A percentile compares a stretch with the other conserved stretches of the same genome.
phyloP scores from a whole-genome alignment of 2,113 vertebrate species.

The Podarcis raffonei region DNA sequence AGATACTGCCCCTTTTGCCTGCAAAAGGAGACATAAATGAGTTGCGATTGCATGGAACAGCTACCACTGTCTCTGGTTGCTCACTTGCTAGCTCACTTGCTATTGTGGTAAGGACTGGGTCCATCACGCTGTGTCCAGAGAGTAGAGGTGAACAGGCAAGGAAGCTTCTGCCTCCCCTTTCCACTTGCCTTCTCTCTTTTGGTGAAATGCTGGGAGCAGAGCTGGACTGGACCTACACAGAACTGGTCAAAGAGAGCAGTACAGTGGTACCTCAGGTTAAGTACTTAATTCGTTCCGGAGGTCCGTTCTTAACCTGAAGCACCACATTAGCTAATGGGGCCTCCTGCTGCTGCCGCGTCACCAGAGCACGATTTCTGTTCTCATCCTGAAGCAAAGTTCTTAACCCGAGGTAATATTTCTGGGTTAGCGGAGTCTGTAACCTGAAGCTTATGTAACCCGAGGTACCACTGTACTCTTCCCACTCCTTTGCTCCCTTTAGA shows the following conservation, averaged over 20 bases:
- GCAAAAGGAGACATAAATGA: background rate
- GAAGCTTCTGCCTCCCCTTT: background rate
- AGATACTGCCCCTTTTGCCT: background rate
- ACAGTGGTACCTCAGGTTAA: too few species aligned
- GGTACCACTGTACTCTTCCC: too few species aligned
- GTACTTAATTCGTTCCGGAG: too few species aligned
- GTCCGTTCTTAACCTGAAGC: too few species aligned
- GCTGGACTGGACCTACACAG: background rate
- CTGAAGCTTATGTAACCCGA: too few species aligned
- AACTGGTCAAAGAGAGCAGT: too few species aligned
- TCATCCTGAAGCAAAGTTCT: too few species aligned
- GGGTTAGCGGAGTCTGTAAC: too few species aligned
- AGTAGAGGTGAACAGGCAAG: background rate
- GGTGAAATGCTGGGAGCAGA: background rate
- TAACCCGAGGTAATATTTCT: too few species aligned
- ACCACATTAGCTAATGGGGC: too few species aligned
- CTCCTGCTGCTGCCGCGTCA: too few species aligned
- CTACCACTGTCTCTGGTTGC: background rate
- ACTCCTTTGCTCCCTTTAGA: background rate
- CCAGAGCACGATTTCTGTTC: too few species aligned
- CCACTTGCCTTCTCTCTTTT: background rate
- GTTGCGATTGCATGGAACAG: background rate
- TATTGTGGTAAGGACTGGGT: background rate
- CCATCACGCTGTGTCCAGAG: background rate
- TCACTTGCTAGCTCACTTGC: background rate